Conservation (phyloP, 1,140 invertebrate species). For the Leptonema lineaticorne region DNA sequence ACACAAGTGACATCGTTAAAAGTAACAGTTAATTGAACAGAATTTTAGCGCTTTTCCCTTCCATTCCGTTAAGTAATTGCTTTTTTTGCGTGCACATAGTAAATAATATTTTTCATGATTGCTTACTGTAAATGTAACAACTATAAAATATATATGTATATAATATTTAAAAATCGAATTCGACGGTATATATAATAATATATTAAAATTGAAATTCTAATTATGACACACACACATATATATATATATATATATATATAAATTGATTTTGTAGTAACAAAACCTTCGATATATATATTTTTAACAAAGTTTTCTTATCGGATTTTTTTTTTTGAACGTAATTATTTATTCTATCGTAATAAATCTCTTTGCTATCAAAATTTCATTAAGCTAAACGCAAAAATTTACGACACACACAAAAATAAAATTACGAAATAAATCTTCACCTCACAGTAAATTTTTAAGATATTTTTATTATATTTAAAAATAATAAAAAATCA, state of each 20-base stretch:
- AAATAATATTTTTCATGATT: neutral
- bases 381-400: constrained; percentile 9
- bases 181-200: too few species aligned
- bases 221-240: too few species aligned
- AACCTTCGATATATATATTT: too few species aligned
- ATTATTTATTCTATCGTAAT: constrained; percentile 9
- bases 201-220: too few species aligned
- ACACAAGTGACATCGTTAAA: neutral
- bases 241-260: too few species aligned
- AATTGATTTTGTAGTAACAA: too few species aligned
- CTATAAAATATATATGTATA: too few species aligned
- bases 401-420: constrained; percentile 11
- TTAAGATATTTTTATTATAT: too few species aligned
- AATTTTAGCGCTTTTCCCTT: too few species aligned
- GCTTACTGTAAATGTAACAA: neutral
- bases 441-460: neutral
- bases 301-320: too few species aligned
- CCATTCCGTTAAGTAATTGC: constrained; percentile 7
- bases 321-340: constrained; percentile 3
- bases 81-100: neutral
- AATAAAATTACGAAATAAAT: constrained; percentile 18
- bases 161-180: too few species aligned
- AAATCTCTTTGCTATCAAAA: constrained; percentile 13
- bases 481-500: too few species aligned
- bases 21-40: neutral